Conservation (phyloP, 2,797 vertebrate species). For the Channallabes apus region DNA sequence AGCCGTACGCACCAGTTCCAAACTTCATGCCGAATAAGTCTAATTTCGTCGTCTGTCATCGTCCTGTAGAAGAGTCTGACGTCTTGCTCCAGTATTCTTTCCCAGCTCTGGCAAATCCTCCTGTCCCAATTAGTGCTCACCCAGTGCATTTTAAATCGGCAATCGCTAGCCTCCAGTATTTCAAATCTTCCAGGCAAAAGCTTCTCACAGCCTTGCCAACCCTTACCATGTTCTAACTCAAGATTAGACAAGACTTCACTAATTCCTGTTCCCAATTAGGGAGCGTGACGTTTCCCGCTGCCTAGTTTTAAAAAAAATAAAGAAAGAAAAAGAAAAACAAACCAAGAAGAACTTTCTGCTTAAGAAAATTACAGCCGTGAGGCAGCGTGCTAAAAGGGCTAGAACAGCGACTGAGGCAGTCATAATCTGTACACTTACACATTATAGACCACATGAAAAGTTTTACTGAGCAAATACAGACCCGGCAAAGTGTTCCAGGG, state of each 20-base stretch:
- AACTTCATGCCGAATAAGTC: neutral
- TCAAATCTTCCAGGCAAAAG: slow-evolving; percentile 23
- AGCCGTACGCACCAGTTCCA: neutral
- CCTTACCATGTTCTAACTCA: slow-evolving; percentile 31
- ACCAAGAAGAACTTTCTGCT: no score
- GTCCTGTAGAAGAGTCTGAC: slow-evolving; percentile 14
- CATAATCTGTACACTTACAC: neutral
- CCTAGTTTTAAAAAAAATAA: neutral
- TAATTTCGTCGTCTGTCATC: neutral
- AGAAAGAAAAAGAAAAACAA: neutral
- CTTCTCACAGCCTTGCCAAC: slow-evolving; percentile 23
- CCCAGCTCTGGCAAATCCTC: slow-evolving; percentile 39
- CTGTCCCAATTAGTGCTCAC: slow-evolving; percentile 41
- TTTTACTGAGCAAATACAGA: neutral
- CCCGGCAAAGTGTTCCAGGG: neutral
- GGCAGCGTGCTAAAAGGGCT: neutral
- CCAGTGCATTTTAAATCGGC: slow-evolving; percentile 40
- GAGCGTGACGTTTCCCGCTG: slow-evolving; percentile 34
- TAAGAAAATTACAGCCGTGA: slow-evolving; percentile 48
- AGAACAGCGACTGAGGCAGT: neutral
- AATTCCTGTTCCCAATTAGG: slow-evolving; percentile 52
- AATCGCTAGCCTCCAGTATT: slow-evolving; percentile 20
- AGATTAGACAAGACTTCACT: slow-evolving; percentile 34
- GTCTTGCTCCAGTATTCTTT: slow-evolving; percentile 13
- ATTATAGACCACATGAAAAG: neutral